phyloP scores from a whole-genome alignment of 2,113 vertebrate genomes.

The Aplodontia rufa region DNA sequence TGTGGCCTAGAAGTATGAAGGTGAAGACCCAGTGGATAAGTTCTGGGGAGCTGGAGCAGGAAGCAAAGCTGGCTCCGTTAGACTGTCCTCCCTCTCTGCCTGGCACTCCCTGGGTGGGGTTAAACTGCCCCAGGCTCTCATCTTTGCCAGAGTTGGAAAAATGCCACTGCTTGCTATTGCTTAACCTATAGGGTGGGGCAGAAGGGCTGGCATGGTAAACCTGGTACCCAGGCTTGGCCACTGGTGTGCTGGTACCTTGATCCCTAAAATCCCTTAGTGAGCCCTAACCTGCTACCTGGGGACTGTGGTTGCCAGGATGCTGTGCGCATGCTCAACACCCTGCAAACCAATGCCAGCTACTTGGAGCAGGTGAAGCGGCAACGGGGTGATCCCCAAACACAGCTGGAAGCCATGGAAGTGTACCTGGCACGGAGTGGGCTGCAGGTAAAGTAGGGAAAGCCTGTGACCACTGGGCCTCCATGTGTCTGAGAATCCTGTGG shows the following conservation, averaged over 20 bases:
- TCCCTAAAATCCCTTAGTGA: background rate
- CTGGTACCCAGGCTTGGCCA: background rate
- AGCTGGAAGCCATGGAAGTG: slow-evolving; percentile 91
- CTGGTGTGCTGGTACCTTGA: background rate
- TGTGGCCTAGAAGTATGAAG: background rate
- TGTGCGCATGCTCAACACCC: slow-evolving; percentile 93
- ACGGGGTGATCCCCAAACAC: slow-evolving; percentile 85
- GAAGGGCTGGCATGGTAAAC: background rate
- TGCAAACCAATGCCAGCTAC: slow-evolving; percentile 94
- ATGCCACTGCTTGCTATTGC: background rate
- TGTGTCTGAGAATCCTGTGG: background rate
- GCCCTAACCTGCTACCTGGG: background rate
- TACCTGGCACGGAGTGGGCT: slow-evolving; percentile 91
- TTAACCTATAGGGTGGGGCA: background rate
- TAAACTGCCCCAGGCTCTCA: background rate
- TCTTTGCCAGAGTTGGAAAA: slow-evolving; percentile 1
- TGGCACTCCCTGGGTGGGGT: slow-evolving; percentile 20
- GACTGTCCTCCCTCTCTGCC: background rate
- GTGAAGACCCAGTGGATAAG: background rate
- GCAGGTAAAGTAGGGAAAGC: slow-evolving; percentile 81
- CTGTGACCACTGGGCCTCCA: rapidly evolving
- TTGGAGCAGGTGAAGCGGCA: slow-evolving; percentile 91
- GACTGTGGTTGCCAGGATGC: slow-evolving; percentile 88
- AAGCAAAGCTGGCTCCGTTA: background rate
- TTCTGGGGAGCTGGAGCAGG: background rate